phyloP scores from a whole-genome alignment of 2,113 vertebrate genomes.

The Heterocephalus glaber region DNA sequence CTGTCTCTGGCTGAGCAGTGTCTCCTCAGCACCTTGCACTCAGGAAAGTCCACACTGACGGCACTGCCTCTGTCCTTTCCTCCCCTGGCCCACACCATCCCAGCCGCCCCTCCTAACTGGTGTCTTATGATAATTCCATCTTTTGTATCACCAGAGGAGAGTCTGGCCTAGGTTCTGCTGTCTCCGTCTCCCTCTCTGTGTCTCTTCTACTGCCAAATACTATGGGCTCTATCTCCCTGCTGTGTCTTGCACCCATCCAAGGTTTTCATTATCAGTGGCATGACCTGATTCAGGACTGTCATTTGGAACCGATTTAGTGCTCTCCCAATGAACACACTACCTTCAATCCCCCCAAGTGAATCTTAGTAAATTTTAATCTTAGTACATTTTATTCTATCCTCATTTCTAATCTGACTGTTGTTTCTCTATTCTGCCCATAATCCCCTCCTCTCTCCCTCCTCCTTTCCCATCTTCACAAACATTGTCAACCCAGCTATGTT shows the following conservation, averaged over 20 bases:
- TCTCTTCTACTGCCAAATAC: not conserved
- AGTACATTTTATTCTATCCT: not conserved
- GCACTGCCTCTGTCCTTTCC: not conserved
- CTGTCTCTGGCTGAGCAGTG: rapidly evolving
- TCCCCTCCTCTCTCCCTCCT: not conserved
- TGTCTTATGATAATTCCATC: not conserved
- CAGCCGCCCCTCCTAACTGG: not conserved
- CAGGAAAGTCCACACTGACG: not conserved
- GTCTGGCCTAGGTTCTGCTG: not conserved
- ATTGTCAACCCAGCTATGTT: too few species aligned
- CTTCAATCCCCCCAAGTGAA: not conserved
- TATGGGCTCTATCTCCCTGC: not conserved
- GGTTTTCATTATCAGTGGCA: not conserved
- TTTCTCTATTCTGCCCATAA: not conserved
- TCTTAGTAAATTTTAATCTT: not conserved
- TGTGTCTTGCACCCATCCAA: not conserved
- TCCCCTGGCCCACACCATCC: not conserved
- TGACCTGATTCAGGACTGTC: not conserved
- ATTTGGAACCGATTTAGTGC: not conserved
- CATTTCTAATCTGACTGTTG: not conserved
- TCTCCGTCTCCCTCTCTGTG: not conserved
- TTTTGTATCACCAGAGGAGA: not conserved
- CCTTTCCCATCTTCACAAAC: not conserved
- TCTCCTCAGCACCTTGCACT: not conserved
- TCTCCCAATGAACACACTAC: not conserved